Evolutionary conservation across 2,113 vertebrate genomes (phyloP).

Genomic region (Eurystomus gularis): DNA sequence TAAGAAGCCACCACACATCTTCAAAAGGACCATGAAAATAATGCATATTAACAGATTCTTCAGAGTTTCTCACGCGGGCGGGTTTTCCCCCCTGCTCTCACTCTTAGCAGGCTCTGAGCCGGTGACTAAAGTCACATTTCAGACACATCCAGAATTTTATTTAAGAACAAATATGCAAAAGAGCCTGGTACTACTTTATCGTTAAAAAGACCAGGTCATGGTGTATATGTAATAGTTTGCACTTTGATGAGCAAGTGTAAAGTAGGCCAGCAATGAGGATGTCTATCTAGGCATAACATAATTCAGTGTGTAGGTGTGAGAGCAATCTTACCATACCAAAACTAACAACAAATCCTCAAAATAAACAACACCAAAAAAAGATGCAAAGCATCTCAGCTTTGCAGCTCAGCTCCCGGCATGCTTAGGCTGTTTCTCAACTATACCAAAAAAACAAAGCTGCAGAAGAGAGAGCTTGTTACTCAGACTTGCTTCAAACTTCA

Average conservation of each 20-base stretch:
- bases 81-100: neutral
- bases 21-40: neutral
- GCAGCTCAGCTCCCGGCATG: neutral
- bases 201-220: neutral
- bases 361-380: neutral
- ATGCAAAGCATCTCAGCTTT: neutral
- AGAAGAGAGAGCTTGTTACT: neutral
- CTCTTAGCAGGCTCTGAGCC: neutral
- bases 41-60: fast-evolving
- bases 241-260: neutral
- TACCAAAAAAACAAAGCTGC: neutral
- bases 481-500: neutral
- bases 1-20: neutral
- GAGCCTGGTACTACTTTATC: neutral
- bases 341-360: neutral
- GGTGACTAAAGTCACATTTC: neutral
- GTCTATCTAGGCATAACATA: neutral
- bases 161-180: neutral
- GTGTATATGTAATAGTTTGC: neutral
- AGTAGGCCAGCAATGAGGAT: neutral
- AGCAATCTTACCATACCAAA: neutral
- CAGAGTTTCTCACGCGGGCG: neutral
- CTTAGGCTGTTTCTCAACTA: neutral
- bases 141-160: neutral
- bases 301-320: neutral